Conservation (phyloP, 2,888 invertebrate genomes). For the Sycophila texana region DNA sequence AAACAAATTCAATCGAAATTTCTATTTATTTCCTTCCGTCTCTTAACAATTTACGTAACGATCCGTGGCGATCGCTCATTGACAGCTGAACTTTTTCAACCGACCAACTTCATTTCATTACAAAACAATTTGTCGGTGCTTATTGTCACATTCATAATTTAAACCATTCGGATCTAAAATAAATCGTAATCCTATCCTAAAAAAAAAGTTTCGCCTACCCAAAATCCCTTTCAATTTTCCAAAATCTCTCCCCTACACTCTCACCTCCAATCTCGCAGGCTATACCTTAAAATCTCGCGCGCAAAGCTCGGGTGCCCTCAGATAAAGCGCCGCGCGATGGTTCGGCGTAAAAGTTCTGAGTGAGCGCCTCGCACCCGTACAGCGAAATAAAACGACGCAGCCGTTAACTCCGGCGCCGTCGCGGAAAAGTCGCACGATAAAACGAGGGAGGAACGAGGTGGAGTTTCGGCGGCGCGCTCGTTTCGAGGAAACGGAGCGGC, state of each 20-base stretch:
- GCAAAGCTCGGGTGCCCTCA: neutral
- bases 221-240: neutral
- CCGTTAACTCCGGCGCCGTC: slow-evolving; percentile 14
- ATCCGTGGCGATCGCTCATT: no score
- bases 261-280: no score
- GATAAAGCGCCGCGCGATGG: neutral
- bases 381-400: slow-evolving; percentile 27
- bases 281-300: neutral
- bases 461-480: neutral
- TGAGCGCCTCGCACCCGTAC: neutral
- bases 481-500: slow-evolving; percentile 39
- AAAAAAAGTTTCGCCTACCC: neutral
- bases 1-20: no score
- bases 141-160: no score
- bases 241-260: neutral
- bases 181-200: no score
- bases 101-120: no score
- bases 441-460: neutral
- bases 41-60: no score
- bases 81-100: no score
- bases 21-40: no score
- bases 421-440: neutral
- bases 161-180: no score
- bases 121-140: no score
- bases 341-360: slow-evolving; percentile 11